These are phyloP conservation scores for Gymnodraco acuticeps DNA, from an alignment of 2,797 vertebrate species.

Conservation along the genomic window DNA sequence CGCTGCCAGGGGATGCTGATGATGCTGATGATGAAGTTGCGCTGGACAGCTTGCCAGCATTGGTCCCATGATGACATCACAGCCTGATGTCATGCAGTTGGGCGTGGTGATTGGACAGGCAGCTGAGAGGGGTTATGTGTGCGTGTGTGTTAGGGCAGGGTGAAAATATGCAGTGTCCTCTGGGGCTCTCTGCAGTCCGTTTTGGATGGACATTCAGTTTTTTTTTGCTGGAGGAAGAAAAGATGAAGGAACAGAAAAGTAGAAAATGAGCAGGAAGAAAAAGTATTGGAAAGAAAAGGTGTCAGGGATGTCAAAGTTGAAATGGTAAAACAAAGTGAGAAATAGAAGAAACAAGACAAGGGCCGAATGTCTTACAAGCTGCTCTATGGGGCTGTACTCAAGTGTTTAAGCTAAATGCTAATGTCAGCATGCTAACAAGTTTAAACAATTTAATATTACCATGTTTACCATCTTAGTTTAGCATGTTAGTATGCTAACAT, in stretches of 20 bases:
- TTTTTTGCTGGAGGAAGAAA: constrained; percentile 55
- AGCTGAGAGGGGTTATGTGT: constrained; percentile 74
- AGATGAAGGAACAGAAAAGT: constrained; percentile 49
- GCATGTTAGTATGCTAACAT: neutral
- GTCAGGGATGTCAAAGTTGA: constrained; percentile 17
- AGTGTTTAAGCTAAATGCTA: constrained; percentile 5
- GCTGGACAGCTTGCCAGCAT: constrained; percentile 76
- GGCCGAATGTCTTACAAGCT: too few relatives aligned
- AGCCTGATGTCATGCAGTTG: constrained; percentile 84
- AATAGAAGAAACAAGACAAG: constrained; percentile 3
- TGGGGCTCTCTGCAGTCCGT: constrained; percentile 69
- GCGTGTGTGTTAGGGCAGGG: constrained; percentile 70
- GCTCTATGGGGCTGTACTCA: neutral
- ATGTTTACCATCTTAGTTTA: constrained; percentile 3
- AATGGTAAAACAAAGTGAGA: neutral
- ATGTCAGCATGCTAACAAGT: neutral
- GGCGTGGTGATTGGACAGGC: constrained; percentile 82
- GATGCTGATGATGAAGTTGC: constrained; percentile 81
- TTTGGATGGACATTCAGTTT: constrained; percentile 69
- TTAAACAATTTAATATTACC: neutral
- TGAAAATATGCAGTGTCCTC: constrained; percentile 74
- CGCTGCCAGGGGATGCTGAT: constrained; percentile 78
- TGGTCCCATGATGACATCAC: constrained; percentile 89
- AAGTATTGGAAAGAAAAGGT: constrained; percentile 26
- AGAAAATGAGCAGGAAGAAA: constrained; percentile 6